Percentiles rank a stretch among this genome's conserved stretches.
phyloP scores from a whole-genome alignment of 2,113 vertebrate genomes.

The Forbesichthys papilliferus region DNA sequence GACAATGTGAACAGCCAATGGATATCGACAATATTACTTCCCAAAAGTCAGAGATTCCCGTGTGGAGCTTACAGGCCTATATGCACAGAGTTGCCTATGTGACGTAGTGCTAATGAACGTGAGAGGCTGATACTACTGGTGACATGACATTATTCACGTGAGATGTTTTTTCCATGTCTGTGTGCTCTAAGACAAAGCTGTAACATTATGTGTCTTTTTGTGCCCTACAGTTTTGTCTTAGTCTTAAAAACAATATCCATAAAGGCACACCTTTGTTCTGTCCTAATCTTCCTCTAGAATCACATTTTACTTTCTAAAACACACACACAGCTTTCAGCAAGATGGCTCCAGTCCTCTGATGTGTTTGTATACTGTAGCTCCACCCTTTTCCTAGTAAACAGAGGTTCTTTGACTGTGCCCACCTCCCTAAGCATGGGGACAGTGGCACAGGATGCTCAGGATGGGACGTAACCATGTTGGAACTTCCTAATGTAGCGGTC shows the following conservation, averaged over 20 bases:
- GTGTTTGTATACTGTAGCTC: conserved; percentile 33
- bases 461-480: conserved; percentile 72
- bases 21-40: too few relatives aligned
- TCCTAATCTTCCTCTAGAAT: too few relatives aligned
- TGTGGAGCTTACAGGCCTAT: too few relatives aligned
- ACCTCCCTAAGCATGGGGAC: conserved; percentile 64
- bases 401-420: conserved; percentile 28
- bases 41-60: too few relatives aligned
- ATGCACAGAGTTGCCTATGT: too few relatives aligned
- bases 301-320: conserved; percentile 47
- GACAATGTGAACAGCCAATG: too few relatives aligned
- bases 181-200: neutral
- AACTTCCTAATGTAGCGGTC: conserved; percentile 67
- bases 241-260: conserved; percentile 3
- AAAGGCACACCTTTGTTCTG: neutral
- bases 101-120: too few relatives aligned
- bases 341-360: conserved; percentile 59
- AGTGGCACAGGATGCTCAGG: conserved; percentile 74
- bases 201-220: too few relatives aligned
- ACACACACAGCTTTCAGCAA: conserved; percentile 58
- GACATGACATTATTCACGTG: too few relatives aligned
- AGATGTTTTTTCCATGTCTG: neutral
- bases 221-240: too few relatives aligned
- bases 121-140: too few relatives aligned
- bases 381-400: conserved; percentile 79